Evolutionary conservation across 1,140 invertebrate species (phyloP).

Genomic region (Dendroctonus ponderosae): DNA sequence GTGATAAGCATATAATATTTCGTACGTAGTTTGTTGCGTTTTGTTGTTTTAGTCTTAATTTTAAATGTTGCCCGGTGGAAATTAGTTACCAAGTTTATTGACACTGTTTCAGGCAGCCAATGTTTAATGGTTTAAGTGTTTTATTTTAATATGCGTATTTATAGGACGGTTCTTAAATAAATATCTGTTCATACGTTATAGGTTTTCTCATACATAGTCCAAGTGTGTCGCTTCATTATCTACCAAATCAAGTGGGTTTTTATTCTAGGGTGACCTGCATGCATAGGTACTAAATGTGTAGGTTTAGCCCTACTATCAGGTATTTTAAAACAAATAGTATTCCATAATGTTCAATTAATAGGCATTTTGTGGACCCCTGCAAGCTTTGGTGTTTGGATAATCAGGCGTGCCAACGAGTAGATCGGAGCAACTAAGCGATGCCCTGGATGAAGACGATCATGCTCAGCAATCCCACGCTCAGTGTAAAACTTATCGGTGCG

Average conservation of each 20-base stretch:
- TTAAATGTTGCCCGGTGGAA: slow-evolving; percentile 30
- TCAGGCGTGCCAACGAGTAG: no score
- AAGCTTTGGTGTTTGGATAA: no score
- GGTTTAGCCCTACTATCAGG: background rate
- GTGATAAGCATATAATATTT: slow-evolving; percentile 1
- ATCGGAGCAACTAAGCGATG: no score
- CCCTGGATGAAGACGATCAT: no score
- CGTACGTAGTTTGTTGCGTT: background rate
- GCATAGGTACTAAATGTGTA: background rate
- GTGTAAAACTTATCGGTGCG: background rate
- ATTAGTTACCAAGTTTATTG: slow-evolving; percentile 32
- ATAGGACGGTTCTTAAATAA: background rate
- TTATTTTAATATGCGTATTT: slow-evolving; percentile 1
- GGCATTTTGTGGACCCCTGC: no score
- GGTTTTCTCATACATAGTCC: background rate
- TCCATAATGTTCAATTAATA: no score
- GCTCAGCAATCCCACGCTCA: no score
- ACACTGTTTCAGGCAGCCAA: background rate
- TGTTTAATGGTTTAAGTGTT: slow-evolving; percentile 2
- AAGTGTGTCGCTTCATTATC: no score
- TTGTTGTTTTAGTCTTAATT: slow-evolving; percentile 20
- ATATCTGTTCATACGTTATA: background rate
- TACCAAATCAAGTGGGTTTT: no score
- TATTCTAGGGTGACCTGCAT: background rate
- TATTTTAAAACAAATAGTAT: no score